Base-by-base conservation (phyloP, 1,140 invertebrate species). In the Drosophila jambulina region DNA sequence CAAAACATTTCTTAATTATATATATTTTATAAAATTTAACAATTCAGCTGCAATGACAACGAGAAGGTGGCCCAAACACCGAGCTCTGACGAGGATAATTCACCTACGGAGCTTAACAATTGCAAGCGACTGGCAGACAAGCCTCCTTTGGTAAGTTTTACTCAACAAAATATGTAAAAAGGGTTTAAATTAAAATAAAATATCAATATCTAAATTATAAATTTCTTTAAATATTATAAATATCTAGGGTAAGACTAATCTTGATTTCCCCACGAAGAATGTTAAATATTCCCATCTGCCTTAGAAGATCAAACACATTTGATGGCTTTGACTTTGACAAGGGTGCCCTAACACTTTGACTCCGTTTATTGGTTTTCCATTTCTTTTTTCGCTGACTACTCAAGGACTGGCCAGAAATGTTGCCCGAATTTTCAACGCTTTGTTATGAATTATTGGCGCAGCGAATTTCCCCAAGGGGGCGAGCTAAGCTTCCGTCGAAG, bases 61-160 rank as follows among this genome's bases (percentile, higher is more conserved):
- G 87, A 91, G 53, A 88, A 91, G 71, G 88, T 87, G 80, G 80
- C 84, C 21, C 88, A 91, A 54, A 88, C 96, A n/a, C 96, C 96
- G 27, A 96, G 96, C 84, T 97, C 96, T 74, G 96, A 97, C 90
- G 96, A 97, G 92, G 96, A 96, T 84, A 96, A 96, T 93, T 97
- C 96, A 6, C 97, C 97, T n/a, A 97, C 96, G 42, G 96, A 97
- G 93, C 94, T 97, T 43, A 97, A 97, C 93, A 96, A 96, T 72
- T 97, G 97, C 93, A 96, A 97, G 91, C 94, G 96, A 64, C 93
- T 97, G 60, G 92, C 91, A 25, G 97, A 97, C 92, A 96, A 97
- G 83, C 96, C 96, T 13, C 96, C 96, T 3, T 93, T 97, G 79
- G 96, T 97, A 93, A 97, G 91, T 88, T 68, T 19, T 21, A 40